Conservation (phyloP, 2,797 vertebrate genomes). For the Cossypha caffra region DNA sequence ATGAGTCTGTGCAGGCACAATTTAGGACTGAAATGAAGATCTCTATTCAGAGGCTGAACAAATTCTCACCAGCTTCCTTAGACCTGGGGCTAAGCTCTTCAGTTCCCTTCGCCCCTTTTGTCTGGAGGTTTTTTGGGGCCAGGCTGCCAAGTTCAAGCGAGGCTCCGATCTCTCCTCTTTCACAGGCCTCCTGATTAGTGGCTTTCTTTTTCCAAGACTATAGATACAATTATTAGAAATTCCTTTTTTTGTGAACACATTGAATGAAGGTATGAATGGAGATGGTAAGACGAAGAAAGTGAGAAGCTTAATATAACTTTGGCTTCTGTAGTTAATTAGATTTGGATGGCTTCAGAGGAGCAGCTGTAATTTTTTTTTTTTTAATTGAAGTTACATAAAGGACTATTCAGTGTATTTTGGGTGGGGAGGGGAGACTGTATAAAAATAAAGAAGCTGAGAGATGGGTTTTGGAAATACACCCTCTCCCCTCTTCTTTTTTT, state of each 20-base stretch:
- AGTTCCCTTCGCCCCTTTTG: constrained; percentile 73
- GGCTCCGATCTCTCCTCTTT: constrained; percentile 74
- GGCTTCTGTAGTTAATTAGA: constrained; percentile 81
- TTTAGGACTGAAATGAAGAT: constrained; percentile 70
- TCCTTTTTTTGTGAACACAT: constrained; percentile 78
- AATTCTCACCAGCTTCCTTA: constrained; percentile 78
- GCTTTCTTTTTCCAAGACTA: constrained; percentile 75
- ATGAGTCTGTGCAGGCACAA: constrained; percentile 71
- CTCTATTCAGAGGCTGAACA: constrained; percentile 76
- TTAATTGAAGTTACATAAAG: constrained; percentile 72
- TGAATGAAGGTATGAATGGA: constrained; percentile 81
- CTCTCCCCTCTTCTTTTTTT: neutral
- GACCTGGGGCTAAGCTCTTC: constrained; percentile 75
- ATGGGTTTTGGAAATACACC: constrained; percentile 68
- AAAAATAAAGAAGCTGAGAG: constrained; percentile 69
- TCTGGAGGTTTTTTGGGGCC: constrained; percentile 71
- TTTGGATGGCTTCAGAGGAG: constrained; percentile 80
- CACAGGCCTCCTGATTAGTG: constrained; percentile 80
- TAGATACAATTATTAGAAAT: constrained; percentile 83
- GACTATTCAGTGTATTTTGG: constrained; percentile 77
- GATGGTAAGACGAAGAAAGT: constrained; percentile 78
- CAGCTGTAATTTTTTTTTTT: constrained; percentile 76
- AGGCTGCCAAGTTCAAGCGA: constrained; percentile 77
- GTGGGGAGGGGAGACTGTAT: constrained; percentile 49
- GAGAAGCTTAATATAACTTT: constrained; percentile 78